Base-by-base conservation (phyloP, 2,888 invertebrate genomes). In the Aleiodes testaceus region DNA sequence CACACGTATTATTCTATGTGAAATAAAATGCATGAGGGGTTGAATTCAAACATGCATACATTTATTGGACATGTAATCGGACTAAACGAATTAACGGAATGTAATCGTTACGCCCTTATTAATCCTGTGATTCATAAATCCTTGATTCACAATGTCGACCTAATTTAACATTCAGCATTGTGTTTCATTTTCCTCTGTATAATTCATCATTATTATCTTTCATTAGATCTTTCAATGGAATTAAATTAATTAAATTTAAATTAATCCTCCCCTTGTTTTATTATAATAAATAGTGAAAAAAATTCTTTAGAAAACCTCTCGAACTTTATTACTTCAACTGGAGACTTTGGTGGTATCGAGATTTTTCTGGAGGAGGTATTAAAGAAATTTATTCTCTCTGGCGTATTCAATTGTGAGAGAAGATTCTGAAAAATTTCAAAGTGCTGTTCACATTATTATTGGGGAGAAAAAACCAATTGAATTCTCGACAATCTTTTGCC, bases 41-140 rank as follows among this genome's bases (percentile, higher is more conserved):
- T 30, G 6, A 42, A 16, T 16, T 7, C 16, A 18, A 59, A 6
- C 42, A 52, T 66, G 20, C 22, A 44, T 52, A n/a, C 44, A n/a
- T 68, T 26, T 64, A 64, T 69, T 42, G 52, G 53, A 45, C 7
- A 16, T 64, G 52, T 64, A 61, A 69, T 69, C 68, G 53, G 42
- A 63, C 20, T 64, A 63, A 64, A 69, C 64, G 45, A 69, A 69
- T 69, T 69, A 69, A 69, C 64, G 45, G 52, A 69, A 69, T 53
- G 52, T 64, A 52, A 69, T 69, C 22, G 69, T 44, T 69, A 52
- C 22, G 14, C 63, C 50, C 44, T 69, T 53, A 69, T 69, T 69
- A 64, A 64, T 52, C 69, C 44, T 52, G 2, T 5, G 69, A 63
- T 63, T 63, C 36, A 69, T 69, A 16, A 52, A 36, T 36, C 20